Evolutionary conservation across 2,113 vertebrate genomes (phyloP).

Genomic region (Theristicus caerulescens): DNA sequence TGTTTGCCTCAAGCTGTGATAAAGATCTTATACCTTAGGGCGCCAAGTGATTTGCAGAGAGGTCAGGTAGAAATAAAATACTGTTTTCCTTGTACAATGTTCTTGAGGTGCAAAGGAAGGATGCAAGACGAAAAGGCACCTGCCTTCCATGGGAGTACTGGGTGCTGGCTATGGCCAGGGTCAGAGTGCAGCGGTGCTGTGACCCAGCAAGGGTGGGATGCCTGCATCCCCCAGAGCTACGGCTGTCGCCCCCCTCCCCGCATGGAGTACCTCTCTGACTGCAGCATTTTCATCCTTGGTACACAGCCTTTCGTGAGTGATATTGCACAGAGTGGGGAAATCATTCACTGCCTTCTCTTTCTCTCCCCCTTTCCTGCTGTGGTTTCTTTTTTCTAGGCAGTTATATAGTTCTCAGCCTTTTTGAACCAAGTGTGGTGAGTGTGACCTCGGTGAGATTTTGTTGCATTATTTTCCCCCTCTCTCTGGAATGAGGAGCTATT

Average conservation of each 20-base stretch:
- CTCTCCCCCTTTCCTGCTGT: neutral
- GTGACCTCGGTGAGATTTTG: neutral
- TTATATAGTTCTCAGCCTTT: neutral
- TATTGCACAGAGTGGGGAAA: neutral
- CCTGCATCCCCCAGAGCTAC: fast-evolving
- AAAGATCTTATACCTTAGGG: neutral
- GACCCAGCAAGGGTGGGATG: neutral
- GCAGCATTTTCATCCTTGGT: neutral
- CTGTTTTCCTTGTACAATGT: neutral
- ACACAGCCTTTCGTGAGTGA: neutral
- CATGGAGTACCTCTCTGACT: no score
- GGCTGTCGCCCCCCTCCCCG: fast-evolving
- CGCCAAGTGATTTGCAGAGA: neutral
- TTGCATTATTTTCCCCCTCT: neutral
- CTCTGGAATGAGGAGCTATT: neutral
- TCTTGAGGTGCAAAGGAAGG: neutral
- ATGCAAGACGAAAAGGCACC: neutral
- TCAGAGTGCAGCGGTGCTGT: neutral
- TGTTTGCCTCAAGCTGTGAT: neutral
- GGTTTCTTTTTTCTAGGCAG: neutral
- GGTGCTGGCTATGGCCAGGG: neutral
- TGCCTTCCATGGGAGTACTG: neutral
- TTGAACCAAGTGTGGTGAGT: neutral
- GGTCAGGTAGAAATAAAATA: neutral
- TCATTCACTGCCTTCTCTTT: neutral